Evolutionary conservation across 2,113 vertebrate genomes (phyloP), one percentile per base, ranked within the genome.

Genomic region (Pygathrix nemaeus): DNA sequence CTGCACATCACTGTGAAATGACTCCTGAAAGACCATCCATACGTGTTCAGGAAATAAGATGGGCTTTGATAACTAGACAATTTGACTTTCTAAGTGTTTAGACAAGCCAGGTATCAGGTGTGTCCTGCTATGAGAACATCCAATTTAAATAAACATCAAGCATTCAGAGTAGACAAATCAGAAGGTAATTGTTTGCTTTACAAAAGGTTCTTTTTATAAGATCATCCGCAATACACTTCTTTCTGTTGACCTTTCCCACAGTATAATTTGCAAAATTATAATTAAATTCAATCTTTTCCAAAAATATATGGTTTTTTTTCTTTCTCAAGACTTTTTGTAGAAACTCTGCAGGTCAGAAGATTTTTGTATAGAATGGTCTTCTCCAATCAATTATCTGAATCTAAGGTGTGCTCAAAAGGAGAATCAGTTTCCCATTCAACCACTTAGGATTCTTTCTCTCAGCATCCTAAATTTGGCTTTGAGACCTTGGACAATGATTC

Each of bases 241-340:
- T 96, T 88, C 83, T 27, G 73, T 35, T 84, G 27, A 90, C 16
- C 27, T 93, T 96, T 96, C 52, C 18, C 32, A 8, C 32, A n/a
- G 72, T 52, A 84, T 55, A 83, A 92, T 70, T 82, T 73, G 61
- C 12, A 94, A 64, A 82, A 64, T 13, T 89, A 21, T 70, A 92
- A 83, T 90, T 97, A 72, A 92, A 93, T 64, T 76, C 9, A 70
- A 21, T 80, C 17, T 66, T 89, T 96, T 88, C 66, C 40, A 66
- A 72, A 25, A 61, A 73, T 23, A 18, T 23, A 25, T 70, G 27
- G 43, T 35, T 73, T 6, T 11, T 20, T 43, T 80, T 76, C 35
- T 9, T 91, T 87, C 35, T 79, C 61, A 66, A 73, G 48, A 82
- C 32, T 40, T 25, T 35, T 82, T 78, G 12, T 66, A 45, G 80